Evolutionary conservation across 2,797 vertebrate genomes (phyloP), one percentile per base, ranked within the genome.

Genomic region (Mus caroli): DNA sequence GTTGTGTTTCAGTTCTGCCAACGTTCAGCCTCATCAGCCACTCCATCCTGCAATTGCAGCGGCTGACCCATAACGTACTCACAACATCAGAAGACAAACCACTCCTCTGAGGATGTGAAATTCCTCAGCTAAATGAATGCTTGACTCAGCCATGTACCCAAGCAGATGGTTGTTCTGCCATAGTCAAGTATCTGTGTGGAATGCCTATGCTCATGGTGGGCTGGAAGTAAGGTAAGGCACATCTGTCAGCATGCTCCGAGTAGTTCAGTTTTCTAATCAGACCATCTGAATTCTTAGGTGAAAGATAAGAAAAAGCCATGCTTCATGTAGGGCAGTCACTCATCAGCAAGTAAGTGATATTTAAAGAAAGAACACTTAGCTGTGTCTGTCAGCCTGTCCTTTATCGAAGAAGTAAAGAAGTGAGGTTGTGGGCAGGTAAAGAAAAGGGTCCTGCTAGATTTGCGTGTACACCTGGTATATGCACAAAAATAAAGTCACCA

Each of bases 281-380:
- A 91, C 46, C 89, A 96, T 97, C 90, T 97, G 69, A 98, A 98
- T 98, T 96, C 96, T 86, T 97, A 88, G 95, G 95, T 94, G 95
- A 97, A 96, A 97, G 93, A 96, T 95, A 96, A 97, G 96, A 90
- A 95, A 95, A 97, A 95, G 92, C 22, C 43, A 56, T 93, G 86
- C 95, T 71, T 90, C 56, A 19, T 76, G 86, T 88, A 93, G 87
- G 92, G 94, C 84, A 94, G 88, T 95, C 95, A 97, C 96, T 98
- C 97, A 97, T 83, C 90, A 92, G 90, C 88, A 98, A 90, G 96
- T 95, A 97, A 97, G 82, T 77, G 89, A 98, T 96, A 97, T 97
- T 98, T 98, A 98, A 98, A 97, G 97, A 98, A 97, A 91, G 91
- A 95, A 83, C 82, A 56, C 90, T 95, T 96, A 92, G 90, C 94